Evolutionary conservation across 2,113 vertebrate species (phyloP), one percentile per base, ranked within the genome.

Genomic region (Tichodroma muraria): DNA sequence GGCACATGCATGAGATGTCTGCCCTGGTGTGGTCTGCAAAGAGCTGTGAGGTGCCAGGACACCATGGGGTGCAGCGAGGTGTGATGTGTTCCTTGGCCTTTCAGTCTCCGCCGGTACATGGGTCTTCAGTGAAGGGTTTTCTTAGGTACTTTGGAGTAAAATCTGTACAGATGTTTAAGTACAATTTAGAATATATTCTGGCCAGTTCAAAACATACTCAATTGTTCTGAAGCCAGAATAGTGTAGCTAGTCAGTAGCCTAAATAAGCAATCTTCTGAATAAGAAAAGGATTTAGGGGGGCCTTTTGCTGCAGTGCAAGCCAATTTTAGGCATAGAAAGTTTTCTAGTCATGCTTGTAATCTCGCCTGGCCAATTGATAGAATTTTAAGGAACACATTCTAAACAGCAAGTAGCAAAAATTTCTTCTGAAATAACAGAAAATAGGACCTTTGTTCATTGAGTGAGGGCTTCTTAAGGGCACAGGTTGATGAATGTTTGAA

Each of bases 391-490:
- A 93, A 71, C 3, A 4, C 5, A 27, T 60, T 90, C 53, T 80
- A 33, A 94, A 66, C 38, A 88, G n/a, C n/a, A 78, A 68, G 37
- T 76, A 93, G 54, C 56, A 94, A 93, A 78, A 80, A 12, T 49
- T 78, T 83, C 2, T 31, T 82, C 23, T 76, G 17, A 93, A 64
- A 95, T 95, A 97, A 69, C 69, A 85, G 42, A 38, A 92, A 88
- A 98, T 97, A 97, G 89, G 97, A 89, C 93, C 89, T 98, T 95
- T 97, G 75, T 98, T 97, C 92, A 75, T 84, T 73, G 44, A 53
- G 19, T 45, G 50, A 83, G 89, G 68, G 83, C 70, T 75, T 93
- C 71, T 95, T 30, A 86, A 60, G 73, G 54, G 54, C 65, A 68
- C 21, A 52, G 83, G 65, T 79, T 79, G 37, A 59, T 53, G 22